Conservation (phyloP, 2,113 vertebrate species). For the Mus musculus region GRCm39 chr11:61099001-61099500, state of each 20-base stretch:
- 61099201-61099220: slow-evolving; percentile 10
- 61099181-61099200: neutral
- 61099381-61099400: slow-evolving; percentile 61
- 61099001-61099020: too few relatives aligned
- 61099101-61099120: neutral
- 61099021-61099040: neutral
- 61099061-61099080: neutral
- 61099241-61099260: slow-evolving; percentile 15
- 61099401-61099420: slow-evolving; percentile 52
- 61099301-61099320: slow-evolving; percentile 52
- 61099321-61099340: neutral
- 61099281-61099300: slow-evolving; percentile 42
- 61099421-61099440: neutral
- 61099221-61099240: neutral
- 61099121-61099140: neutral
- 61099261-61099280: neutral
- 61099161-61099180: accelerated
- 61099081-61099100: neutral
- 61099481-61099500: slow-evolving; percentile 61
- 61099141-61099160: neutral
- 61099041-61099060: neutral
- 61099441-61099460: slow-evolving; percentile 27
- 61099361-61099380: slow-evolving; percentile 56
- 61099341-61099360: slow-evolving; percentile 48
- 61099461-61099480: slow-evolving; percentile 53